Conservation (phyloP, 2,888 invertebrate genomes). For the Crossocerus cetratus region DNA sequence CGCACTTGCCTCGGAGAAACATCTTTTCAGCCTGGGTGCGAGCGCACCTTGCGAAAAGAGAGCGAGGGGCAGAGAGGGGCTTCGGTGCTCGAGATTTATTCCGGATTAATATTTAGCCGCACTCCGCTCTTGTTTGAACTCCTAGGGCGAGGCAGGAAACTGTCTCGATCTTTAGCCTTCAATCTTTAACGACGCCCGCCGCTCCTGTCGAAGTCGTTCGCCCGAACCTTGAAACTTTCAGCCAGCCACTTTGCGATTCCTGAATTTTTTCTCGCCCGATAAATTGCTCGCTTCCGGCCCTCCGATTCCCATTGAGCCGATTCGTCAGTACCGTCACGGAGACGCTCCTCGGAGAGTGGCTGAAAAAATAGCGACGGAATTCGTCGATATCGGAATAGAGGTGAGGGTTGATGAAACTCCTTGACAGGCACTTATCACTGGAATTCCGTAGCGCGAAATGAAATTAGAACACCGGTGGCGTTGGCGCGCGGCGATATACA, state of each 20-base stretch:
- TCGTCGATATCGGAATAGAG: not conserved
- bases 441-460: slow-evolving; percentile 39
- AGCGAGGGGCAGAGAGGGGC: too few species aligned
- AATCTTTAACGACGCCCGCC: not conserved
- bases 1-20: too few species aligned
- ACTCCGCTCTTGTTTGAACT: slow-evolving; percentile 1
- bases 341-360: too few species aligned
- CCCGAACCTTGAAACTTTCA: not conserved
- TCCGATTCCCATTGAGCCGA: too few species aligned
- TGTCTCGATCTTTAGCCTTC: not conserved
- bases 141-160: not conserved
- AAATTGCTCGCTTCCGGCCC: too few species aligned
- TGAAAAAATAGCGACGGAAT: not conserved
- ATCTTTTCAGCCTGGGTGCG: too few species aligned
- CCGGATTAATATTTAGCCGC: not conserved
- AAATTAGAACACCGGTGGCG: slow-evolving; percentile 51
- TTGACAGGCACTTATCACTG: slow-evolving; percentile 25
- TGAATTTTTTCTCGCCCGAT: too few species aligned
- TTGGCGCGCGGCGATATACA: slow-evolving; percentile 42
- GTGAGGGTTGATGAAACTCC: not conserved
- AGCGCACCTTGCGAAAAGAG: too few species aligned
- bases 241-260: too few species aligned
- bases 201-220: not conserved
- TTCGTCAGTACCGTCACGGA: too few species aligned
- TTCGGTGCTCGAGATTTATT: too few species aligned